Base-by-base conservation (phyloP, 2,113 vertebrate genomes). In the Leptobrachium leishanense region DNA sequence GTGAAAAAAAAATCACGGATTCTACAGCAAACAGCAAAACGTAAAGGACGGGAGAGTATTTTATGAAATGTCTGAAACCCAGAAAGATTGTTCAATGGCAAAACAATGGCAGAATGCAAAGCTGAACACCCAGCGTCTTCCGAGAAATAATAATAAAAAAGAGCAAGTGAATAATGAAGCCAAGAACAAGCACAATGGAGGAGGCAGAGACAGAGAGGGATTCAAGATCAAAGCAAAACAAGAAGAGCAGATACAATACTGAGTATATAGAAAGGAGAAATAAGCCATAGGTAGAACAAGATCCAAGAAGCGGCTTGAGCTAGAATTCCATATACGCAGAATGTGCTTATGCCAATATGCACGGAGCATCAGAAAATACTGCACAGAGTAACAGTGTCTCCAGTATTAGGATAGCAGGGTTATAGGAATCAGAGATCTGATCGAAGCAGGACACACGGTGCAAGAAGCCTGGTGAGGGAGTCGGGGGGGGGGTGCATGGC, bases 381-480 rank as follows among this genome's bases (percentile, higher is more conserved):
- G 46, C 46, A 50, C 8, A 50, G 8, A 50, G 4, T 50, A 50
- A 8, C 46, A 50, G 46, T 50, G 46, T 8, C 8, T 50, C 46
- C 46, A 4, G 8, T 50, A 50, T 50, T 50, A 50, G 8, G 59
- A 7, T 53, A 42, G 6, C 54, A 8, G 8, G 10, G 46, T 76
- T 55, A 76, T 31, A 31, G 20, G 20, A 50, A 5, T 50, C 11
- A 68, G 40, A 68, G 15, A 43, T 68, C 66, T 68, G 66, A 42
- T 41, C 53, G 77, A 79, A 79, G 77, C 70, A 67, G 68, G 59
- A 63, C 44, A 65, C 55, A 67, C 70, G 74, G 59, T 71, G 77
- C 63, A 68, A 59, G 50, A 73, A 80, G 71, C 71, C 70, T 66
- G 31, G 41, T 64, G 31, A 43, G 46, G 12, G 11, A 66, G 39